Base-by-base conservation (phyloP, 2,113 vertebrate species). In the Sitta europaea region DNA sequence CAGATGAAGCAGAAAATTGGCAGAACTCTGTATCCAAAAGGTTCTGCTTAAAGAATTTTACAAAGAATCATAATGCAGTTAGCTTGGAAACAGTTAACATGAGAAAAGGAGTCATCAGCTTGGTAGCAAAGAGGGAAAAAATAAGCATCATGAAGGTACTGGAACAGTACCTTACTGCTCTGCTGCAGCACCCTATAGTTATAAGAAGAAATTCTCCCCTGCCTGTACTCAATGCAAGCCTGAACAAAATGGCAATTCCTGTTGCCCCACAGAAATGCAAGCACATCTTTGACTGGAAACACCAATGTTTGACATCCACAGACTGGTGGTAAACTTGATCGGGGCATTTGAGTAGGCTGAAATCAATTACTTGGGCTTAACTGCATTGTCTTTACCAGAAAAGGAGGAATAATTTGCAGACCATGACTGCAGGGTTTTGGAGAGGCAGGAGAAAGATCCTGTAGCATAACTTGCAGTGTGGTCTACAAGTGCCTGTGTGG, bases 321-420 rank as follows among this genome's bases (percentile, higher is more conserved):
- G 70, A 47, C 55, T 59, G 28, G 40, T 8, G 14, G 43, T 76
- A 95, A 97, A 81, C 59, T 75, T 80, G 88, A 91, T 4, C 11
- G 43, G 82, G 93, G 84, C 35, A 82, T 82, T 96, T 84, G 42
- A 88, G 31, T 61, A 83, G 75, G 42, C 29, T 92, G 45, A 23
- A 61, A 96, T 91, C 83, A 95, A 75, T 94, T 91, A 75, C 35
- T 42, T 51, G 47, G 33, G 72, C 36, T 96, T 97, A 96, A 94
- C 65, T 87, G 80, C 68, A 88, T 91, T 53, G 74, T n/a, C 23
- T 77, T 85, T 78, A 47, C 21, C 71, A 96, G 68, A 96, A 96
- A 93, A 96, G 24, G 27, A 59, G 27, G 40, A 90, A 61, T 13
- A 72, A 47, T 63, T 73, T 83, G 54, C 33, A 83, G 68, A 92